Evolutionary conservation across 2,888 invertebrate genomes (phyloP), one percentile per base, ranked within the genome.

Genomic region (Tipula lateralis): DNA sequence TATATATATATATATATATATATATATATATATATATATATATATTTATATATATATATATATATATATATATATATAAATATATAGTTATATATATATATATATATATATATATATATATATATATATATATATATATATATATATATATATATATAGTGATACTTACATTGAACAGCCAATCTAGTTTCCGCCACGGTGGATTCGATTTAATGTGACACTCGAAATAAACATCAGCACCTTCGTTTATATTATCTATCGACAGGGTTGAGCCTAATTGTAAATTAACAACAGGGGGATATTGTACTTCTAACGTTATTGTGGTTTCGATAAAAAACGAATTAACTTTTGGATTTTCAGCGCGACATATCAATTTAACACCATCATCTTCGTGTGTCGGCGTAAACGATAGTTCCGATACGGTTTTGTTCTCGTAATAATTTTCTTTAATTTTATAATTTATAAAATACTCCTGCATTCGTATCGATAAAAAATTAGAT

Each of bases 141-240:
- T n/a, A n/a, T n/a, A n/a, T n/a, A n/a, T n/a, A n/a, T n/a, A n/a
- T n/a, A n/a, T n/a, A n/a, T n/a, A n/a, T n/a, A n/a, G n/a, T n/a
- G n/a, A 36, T 6, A 94, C 96, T 95, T 90, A 96, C 96, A 89
- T 96, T 94, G 88, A 96, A 96, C 87, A 96, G 92, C 97, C 97
- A 97, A 87, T 95, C 93, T 86, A 97, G 93, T 88, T 95, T 95
- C 88, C 95, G 93, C 92, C 95, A 95, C 86, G 94, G 93, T 44
- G 97, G 97, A 91, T 96, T 96, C 87, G 97, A 95, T 88, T 95
- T 94, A 88, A 97, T 96, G 91, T 96, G 96, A 91, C 97, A 97
- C 91, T 97, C 97, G 91, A 97, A 96, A 92, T 96, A 96, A 85
- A 96, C 96, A 91, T 96, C 96, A 88, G 96, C 96, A 84, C 96